Evolutionary conservation across 64 coral and sea anemone species (phyloP).

Genomic region (Montipora foliosa): DNA sequence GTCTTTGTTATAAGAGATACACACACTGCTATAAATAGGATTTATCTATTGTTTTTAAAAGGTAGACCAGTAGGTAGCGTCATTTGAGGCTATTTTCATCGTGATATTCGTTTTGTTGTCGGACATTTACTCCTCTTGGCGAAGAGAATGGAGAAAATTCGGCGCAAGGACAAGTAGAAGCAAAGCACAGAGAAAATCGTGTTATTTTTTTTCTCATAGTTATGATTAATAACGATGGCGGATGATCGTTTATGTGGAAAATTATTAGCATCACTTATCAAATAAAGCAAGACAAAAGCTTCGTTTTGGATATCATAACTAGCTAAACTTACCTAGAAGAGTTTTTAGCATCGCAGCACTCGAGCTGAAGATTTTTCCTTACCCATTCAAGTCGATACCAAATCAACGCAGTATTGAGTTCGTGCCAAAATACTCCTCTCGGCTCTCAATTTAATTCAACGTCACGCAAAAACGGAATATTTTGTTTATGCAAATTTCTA

Average conservation of each 20-base stretch:
- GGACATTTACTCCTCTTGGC: not conserved
- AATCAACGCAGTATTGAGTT: not conserved
- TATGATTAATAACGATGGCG: not conserved
- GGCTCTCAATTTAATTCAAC: not conserved
- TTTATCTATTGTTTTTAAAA: not conserved
- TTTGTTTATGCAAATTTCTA: conserved; percentile 39
- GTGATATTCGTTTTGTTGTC: not conserved
- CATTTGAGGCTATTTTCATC: not conserved
- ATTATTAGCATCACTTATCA: not conserved
- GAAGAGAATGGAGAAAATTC: not conserved
- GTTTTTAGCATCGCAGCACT: conserved; percentile 1
- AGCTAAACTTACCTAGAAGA: conserved; percentile 28
- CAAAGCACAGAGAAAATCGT: not conserved
- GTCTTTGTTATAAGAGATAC: not conserved
- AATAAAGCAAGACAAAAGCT: not conserved
- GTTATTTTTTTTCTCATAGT: not conserved
- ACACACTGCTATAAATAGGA: not conserved
- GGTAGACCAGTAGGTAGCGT: not conserved
- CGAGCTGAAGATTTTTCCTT: not conserved
- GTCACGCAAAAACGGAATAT: conserved; percentile 14
- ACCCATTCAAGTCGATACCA: not conserved
- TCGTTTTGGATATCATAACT: not conserved
- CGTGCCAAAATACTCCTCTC: not conserved
- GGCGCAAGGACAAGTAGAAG: no score
- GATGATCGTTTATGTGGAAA: not conserved